Percentiles rank a stretch among this genome's conserved stretches.
phyloP scores from a whole-genome alignment of 2,113 vertebrate species.

The Mohoua ochrocephala region DNA sequence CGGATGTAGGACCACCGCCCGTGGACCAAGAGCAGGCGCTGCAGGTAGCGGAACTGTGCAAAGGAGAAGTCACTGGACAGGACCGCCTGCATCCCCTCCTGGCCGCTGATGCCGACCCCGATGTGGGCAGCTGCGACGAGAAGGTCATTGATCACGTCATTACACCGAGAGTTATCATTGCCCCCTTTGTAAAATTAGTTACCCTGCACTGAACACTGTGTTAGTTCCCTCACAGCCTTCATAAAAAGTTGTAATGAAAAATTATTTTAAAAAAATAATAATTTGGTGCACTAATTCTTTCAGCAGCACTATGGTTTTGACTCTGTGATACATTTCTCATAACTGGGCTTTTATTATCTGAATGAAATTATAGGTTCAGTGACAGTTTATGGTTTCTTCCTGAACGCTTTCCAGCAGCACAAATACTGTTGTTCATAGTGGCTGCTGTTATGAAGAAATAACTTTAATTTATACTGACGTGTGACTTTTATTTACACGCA shows the following conservation, averaged over 20 bases:
- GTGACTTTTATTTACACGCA: background rate
- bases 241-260: background rate
- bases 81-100: constrained; percentile 94
- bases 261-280: background rate
- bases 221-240: background rate
- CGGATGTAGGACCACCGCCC: constrained; percentile 95
- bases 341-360: background rate
- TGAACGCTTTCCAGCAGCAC: background rate
- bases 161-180: background rate
- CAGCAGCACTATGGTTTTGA: background rate
- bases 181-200: background rate
- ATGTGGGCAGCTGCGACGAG: constrained; percentile 86
- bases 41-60: constrained; percentile 90
- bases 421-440: background rate
- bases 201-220: background rate
- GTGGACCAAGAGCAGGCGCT: constrained; percentile 91
- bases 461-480: background rate
- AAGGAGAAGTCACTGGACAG: constrained; percentile 91
- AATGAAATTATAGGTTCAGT: background rate
- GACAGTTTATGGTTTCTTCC: background rate
- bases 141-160: background rate
- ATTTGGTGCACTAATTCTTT: background rate
- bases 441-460: background rate
- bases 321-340: background rate
- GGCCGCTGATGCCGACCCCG: constrained; percentile 89